Percentiles rank a stretch among this genome's conserved stretches.
Conservation (phyloP, 2,797 vertebrate species). For the Cygnus olor region DNA sequence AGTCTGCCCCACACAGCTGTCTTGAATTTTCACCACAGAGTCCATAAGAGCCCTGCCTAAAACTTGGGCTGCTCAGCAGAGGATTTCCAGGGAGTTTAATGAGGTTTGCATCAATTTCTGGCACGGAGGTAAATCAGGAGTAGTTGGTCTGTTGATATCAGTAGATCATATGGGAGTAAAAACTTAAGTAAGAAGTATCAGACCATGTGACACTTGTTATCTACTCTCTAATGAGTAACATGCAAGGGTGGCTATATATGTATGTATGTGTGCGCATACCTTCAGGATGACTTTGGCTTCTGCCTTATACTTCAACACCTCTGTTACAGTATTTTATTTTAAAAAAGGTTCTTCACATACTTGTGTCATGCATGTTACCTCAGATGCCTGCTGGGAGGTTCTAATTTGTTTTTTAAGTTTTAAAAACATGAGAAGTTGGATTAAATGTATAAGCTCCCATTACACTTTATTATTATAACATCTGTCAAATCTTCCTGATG, state of each 20-base stretch:
- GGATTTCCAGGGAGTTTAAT: neutral
- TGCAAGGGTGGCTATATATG: neutral
- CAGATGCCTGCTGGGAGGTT: neutral
- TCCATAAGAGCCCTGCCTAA: neutral
- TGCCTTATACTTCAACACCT: neutral
- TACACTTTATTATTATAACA: neutral
- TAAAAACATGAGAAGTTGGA: neutral
- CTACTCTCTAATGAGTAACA: neutral
- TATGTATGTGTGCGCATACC: neutral
- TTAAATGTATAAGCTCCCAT: neutral
- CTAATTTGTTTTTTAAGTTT: neutral
- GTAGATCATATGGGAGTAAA: neutral
- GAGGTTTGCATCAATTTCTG: neutral
- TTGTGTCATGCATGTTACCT: neutral
- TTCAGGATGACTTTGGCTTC: neutral
- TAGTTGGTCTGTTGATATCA: neutral
- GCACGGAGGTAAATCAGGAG: neutral
- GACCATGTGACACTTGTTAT: neutral
- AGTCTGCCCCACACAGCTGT: neutral
- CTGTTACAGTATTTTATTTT: neutral
- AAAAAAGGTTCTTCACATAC: neutral
- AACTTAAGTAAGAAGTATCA: neutral
- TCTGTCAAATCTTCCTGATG: conserved; percentile 4
- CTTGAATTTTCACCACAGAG: neutral
- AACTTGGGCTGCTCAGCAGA: neutral